Evolutionary conservation across 2,888 invertebrate genomes (phyloP), one percentile per base, ranked within the genome.

Genomic region (Napeogenes sylphis): DNA sequence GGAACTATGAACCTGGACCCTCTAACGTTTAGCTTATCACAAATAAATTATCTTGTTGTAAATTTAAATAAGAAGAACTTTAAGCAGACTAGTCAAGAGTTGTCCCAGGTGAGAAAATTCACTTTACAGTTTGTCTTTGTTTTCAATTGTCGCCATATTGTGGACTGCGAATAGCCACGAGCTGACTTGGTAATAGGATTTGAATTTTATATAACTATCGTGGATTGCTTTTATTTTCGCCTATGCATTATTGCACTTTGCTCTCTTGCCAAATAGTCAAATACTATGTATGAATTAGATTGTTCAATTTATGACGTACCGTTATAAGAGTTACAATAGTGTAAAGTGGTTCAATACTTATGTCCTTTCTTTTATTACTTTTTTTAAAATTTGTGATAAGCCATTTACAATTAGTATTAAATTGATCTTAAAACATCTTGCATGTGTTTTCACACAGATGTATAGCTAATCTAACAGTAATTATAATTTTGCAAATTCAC

Each of bases 1-100:
- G 96, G 96, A 97, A 97, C 96, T 97, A 97, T 97, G 97, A 97
- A 97, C 96, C 97, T 98, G 94, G 98, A 98, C 95, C 95, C 98
- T 94, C 94, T 97, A 94, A 97, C 96, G 94, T 96, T 97, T 95
- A 96, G 98, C 94, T 95, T 98, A 95, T 96, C 97, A 94, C 97
- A 98, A 95, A 98, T 98, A 93, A 96, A 96, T 95, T 96, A 96
- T 94, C 96, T 98, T 92, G 96, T 98, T 93, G 94, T 95, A 91
- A 96, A 96, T 93, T 94, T 98, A 92, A 97, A 93, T 90, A 98
- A 98, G 94, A 97, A 97, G 93, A 98, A 98, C 92, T 96, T 94
- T 92, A 96, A 96, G 92, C 95, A 96, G 88, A 95, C 95, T 85
- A 94, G 94, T 90, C 94, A 94, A 90, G 97, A 97, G 92, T 93